Base-by-base conservation (phyloP, 2,113 vertebrate species). In the Sylvietta virens region DNA sequence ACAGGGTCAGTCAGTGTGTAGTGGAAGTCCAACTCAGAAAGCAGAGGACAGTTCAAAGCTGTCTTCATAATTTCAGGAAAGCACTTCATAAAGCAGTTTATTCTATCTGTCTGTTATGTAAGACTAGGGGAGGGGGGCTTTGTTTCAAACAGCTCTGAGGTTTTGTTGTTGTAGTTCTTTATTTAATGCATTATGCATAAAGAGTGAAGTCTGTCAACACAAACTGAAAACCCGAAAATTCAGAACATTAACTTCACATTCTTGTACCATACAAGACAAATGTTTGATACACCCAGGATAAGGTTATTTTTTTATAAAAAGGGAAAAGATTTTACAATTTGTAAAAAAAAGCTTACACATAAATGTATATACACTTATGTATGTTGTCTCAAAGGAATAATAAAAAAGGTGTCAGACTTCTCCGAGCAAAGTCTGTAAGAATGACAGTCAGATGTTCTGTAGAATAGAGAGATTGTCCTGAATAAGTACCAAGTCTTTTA, bases 51-150 rank as follows among this genome's bases (percentile, higher is more conserved):
- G 67, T 88, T 81, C 33, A 4, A 87, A 92, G 30, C 30, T 74
- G 53, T 67, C 56, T 42, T 83, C 31, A 60, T 22, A 9, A 18
- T 73, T 86, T 70, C 26, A 62, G 50, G 60, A 23, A 66, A 78
- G 39, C 13, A 23, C 22, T 72, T 90, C 10, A 40, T 53, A 65
- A 66, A 60, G 44, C 26, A 48, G 20, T 37, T 84, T 26, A 31
- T 67, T 39, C 58, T 47, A 24, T 27, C 10, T 13, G 5, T 22
- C 40, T 35, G 4, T 37, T 57, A 37, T 20, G 17, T 4, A 39
- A 30, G 45, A 54, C 0, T 4, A 16, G 10, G 30, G 1, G 17
- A 18, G 11, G 3, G 7, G 11, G 6, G 4, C 8, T 87, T 73
- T 57, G 9, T 47, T 76, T 57, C 65, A 28, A 81, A 45, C 7